These are phyloP conservation scores for Craseonycteris thonglongyai DNA, from an alignment of 2,113 vertebrate genomes.

Conservation along the genomic window DNA sequence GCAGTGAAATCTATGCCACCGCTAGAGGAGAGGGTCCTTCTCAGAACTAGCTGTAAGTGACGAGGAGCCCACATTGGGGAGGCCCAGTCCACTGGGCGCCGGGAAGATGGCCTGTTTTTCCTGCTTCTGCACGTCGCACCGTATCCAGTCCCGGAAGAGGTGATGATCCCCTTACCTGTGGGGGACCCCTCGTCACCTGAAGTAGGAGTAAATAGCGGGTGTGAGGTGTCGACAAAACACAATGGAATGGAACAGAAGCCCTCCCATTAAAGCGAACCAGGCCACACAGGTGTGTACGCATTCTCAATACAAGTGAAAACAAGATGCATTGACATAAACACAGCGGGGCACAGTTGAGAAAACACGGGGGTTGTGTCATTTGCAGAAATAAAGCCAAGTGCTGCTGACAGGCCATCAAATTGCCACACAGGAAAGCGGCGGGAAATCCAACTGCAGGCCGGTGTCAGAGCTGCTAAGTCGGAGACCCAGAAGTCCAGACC, in stretches of 20 bases:
- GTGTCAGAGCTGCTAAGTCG: fast-evolving
- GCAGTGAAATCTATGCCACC: not conserved
- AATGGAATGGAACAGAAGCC: fast-evolving
- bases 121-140: fast-evolving
- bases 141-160: not conserved
- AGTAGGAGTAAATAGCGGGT: not conserved
- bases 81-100: no score
- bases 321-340: not conserved
- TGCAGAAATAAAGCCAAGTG: not conserved
- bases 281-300: not conserved
- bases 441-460: not conserved
- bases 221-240: not conserved
- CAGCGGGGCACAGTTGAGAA: not conserved
- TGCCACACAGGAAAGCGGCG: fast-evolving
- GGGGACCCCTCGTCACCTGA: not conserved
- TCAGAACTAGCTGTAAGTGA: not conserved
- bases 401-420: not conserved
- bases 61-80: fast-evolving
- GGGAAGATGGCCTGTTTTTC: not conserved
- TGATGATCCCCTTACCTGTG: fast-evolving
- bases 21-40: not conserved
- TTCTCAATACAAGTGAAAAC: not conserved
- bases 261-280: not conserved
- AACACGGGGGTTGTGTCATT: not conserved
- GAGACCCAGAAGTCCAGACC: not conserved